Base-by-base conservation (phyloP, 2,888 invertebrate species). In the Embidobia sp. region DNA sequence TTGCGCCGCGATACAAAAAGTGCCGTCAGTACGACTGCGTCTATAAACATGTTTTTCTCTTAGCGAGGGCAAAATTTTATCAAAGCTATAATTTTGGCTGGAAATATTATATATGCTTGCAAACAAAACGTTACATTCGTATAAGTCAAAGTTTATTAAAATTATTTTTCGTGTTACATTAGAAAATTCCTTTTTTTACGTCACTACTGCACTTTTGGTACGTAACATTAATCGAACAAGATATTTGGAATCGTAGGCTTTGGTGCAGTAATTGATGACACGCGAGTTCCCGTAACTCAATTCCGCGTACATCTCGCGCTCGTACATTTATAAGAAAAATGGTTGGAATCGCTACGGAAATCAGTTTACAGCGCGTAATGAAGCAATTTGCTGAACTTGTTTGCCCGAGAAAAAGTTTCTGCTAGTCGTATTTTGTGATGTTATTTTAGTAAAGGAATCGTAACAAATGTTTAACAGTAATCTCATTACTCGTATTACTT, bases 381-480 rank as follows among this genome's bases (percentile, higher is more conserved):
- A 19, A 19, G 4, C n/a, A 13, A 19, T 19, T 10, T 19, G 8
- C 19, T 3, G 3, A 44, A 40, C 1, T 40, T n/a, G 27, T 46
- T 46, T 46, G 13, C 7, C 6, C 3, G 27, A 3, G 13, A 8
- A 46, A 48, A 48, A 18, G 7, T 31, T 48, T 8, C 27, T 48
- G 10, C 5, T 15, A 3, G 15, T 13, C 5, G 31, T 29, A 18
- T 29, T 16, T 1, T 8, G 31, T 2, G 3, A 5, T 18, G 7
- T 40, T 40, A 40, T 40, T 51, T 35, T 26, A 35, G 26, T n/a
- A 7, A 1, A 10, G 8, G 15, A 16, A 3, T 29, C 10, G 59
- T 27, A 57, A 48, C 31, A 63, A 69, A 59, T 46, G 44, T 46
- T 55, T 63, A 75, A 63, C 48, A 40, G 37, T 27, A 48, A 69